Percentiles rank a stretch among this genome's conserved stretches.
Evolutionary conservation across 2,888 invertebrate genomes (phyloP).

Genomic region (Cosmia pyralina): DNA sequence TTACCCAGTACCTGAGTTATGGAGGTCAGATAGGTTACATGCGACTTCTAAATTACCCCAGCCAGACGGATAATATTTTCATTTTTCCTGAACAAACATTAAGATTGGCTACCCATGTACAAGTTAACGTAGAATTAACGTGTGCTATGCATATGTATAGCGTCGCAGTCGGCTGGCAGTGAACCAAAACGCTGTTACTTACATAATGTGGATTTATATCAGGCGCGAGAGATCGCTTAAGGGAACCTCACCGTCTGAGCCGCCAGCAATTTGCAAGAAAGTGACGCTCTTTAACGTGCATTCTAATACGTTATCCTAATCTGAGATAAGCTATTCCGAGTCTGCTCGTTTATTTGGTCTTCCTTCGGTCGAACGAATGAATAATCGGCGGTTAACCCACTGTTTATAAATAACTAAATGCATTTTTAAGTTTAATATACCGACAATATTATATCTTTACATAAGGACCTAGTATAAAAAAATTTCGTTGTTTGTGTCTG

Average conservation of each 20-base stretch:
- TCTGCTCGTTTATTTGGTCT: constrained; percentile 17
- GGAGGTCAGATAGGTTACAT: too few relatives aligned
- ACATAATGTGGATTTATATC: constrained; percentile 87
- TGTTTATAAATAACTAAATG: background rate
- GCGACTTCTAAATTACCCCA: background rate
- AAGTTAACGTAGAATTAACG: constrained; percentile 50
- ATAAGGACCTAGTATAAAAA: too few relatives aligned
- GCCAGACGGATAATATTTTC: background rate
- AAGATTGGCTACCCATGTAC: background rate
- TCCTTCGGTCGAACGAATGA: background rate
- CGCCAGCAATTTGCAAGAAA: constrained; percentile 82
- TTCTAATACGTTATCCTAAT: constrained; percentile 66
- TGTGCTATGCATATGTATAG: constrained; percentile 58
- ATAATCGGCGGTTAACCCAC: background rate
- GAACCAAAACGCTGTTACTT: constrained; percentile 87
- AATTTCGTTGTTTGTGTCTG: background rate
- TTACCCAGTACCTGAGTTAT: too few relatives aligned
- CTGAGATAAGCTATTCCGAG: constrained; percentile 66
- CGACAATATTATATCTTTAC: too few relatives aligned
- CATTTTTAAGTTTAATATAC: background rate
- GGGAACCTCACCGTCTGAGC: constrained; percentile 73
- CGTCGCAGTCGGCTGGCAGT: constrained; percentile 82
- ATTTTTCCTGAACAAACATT: background rate
- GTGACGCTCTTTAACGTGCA: constrained; percentile 65
- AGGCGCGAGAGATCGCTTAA: constrained; percentile 73